Conservation (phyloP, 2,888 invertebrate genomes). For the Dinocampus coccinellae region DNA sequence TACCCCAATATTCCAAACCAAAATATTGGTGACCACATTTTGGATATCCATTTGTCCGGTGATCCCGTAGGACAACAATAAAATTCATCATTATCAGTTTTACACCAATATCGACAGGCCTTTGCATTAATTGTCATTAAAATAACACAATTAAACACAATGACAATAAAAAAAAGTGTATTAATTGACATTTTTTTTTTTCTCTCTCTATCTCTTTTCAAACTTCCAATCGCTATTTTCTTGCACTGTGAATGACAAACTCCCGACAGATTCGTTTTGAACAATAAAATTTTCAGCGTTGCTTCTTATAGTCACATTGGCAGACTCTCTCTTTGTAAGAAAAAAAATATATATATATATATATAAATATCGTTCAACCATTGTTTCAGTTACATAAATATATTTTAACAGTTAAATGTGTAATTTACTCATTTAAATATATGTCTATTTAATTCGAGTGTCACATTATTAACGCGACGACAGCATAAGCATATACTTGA, state of each 20-base stretch:
- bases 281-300: background rate
- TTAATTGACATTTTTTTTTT: slow-evolving; percentile 2
- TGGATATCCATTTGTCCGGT: slow-evolving; percentile 23
- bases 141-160: background rate
- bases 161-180: background rate
- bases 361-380: background rate
- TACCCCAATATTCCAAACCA: slow-evolving; percentile 40
- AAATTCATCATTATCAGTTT: slow-evolving; percentile 43
- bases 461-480: background rate
- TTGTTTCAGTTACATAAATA: background rate
- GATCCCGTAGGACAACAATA: slow-evolving; percentile 54
- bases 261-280: background rate
- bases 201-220: background rate
- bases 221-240: background rate
- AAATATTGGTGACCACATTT: slow-evolving; percentile 40
- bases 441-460: background rate
- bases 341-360: background rate
- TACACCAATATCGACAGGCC: slow-evolving; percentile 56
- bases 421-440: background rate
- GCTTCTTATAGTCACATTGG: background rate
- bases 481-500: background rate
- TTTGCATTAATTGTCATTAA: background rate
- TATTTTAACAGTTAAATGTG: background rate
- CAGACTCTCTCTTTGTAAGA: background rate
- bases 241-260: background rate